These are phyloP conservation scores for Cosmia trapezina DNA, from an alignment of 2,888 invertebrate species.

Conservation along the genomic window DNA sequence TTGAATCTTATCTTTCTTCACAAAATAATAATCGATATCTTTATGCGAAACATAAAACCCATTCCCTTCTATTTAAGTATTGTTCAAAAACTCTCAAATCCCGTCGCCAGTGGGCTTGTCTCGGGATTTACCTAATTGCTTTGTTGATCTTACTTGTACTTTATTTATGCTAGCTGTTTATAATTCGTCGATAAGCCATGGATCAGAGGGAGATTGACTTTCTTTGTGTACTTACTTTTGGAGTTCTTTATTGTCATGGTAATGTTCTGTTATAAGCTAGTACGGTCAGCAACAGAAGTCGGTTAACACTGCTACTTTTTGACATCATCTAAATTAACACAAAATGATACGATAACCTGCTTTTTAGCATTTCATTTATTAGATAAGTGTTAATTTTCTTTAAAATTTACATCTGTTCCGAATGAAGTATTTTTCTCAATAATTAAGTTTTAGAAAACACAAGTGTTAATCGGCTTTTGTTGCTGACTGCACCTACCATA, in stretches of 20 bases:
- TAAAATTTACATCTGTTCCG: too few species aligned
- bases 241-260: constrained; percentile 8
- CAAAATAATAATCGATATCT: constrained; percentile 4
- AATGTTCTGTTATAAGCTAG: background rate
- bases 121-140: constrained; percentile 45
- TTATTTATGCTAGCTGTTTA: constrained; percentile 33
- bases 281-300: too few species aligned
- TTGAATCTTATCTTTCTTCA: background rate
- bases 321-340: too few species aligned
- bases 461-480: too few species aligned
- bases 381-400: too few species aligned
- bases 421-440: too few species aligned
- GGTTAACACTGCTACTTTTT: too few species aligned
- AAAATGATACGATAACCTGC: too few species aligned
- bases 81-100: constrained; percentile 36
- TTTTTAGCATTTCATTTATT: too few species aligned
- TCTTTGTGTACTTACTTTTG: background rate
- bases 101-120: constrained; percentile 34
- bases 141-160: constrained; percentile 48
- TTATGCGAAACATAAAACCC: constrained; percentile 9
- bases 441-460: too few species aligned
- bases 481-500: too few species aligned
- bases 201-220: constrained; percentile 18
- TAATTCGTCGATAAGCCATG: constrained; percentile 44
- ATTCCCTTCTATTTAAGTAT: constrained; percentile 22